These are phyloP conservation scores for Pristis pectinata DNA, from an alignment of 2,797 vertebrate species.

Conservation along the genomic window DNA sequence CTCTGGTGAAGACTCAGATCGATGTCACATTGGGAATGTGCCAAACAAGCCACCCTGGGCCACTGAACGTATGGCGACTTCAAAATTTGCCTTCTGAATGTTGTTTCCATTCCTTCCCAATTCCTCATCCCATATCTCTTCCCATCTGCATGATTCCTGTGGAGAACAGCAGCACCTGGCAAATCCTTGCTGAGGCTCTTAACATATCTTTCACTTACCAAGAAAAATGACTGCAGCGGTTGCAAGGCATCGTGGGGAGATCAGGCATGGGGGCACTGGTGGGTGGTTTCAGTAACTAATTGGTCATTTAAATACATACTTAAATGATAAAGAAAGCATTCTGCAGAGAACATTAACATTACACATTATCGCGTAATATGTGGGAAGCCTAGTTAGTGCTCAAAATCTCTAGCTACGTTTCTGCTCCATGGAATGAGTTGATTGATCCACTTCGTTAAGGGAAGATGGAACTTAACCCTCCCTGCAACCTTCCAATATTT, in stretches of 20 bases:
- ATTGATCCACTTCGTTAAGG: not conserved
- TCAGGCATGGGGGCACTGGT: not conserved
- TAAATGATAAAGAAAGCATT: not conserved
- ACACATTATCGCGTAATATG: not conserved
- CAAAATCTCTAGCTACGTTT: not conserved
- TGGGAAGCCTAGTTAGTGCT: not conserved
- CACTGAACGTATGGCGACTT: too few species aligned
- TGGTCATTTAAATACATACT: not conserved
- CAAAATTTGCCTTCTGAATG: not conserved
- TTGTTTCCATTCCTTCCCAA: not conserved
- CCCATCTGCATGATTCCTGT: not conserved
- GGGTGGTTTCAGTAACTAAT: not conserved
- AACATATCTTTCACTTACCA: not conserved
- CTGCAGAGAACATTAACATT: not conserved
- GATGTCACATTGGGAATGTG: too few species aligned
- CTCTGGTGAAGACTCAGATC: too few species aligned
- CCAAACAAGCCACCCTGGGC: too few species aligned
- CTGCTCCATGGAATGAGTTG: not conserved
- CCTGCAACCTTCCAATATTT: too few species aligned
- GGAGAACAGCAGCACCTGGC: not conserved
- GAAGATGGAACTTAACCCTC: too few species aligned
- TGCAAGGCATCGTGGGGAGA: not conserved
- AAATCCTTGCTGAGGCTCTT: not conserved
- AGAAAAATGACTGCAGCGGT: conserved; percentile 5
- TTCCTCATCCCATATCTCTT: not conserved